Percentiles rank a stretch among this genome's conserved stretches.
Conservation (phyloP, 2,797 vertebrate species). For the Girardinus metallicus region DNA sequence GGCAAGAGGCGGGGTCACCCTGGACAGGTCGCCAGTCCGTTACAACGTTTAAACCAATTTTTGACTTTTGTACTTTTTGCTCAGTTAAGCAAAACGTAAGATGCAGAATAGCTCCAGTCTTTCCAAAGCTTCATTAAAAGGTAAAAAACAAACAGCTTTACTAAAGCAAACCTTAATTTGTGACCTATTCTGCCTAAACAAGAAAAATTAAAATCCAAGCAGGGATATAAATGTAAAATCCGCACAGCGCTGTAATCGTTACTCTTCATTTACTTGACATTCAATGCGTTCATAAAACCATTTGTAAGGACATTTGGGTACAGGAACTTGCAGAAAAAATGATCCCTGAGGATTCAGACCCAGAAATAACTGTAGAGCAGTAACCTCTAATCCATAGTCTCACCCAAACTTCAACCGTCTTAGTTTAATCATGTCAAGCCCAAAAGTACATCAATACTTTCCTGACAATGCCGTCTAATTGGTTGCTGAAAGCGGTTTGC, state of each 20-base stretch:
- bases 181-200: not conserved
- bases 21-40: no score
- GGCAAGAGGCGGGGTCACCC: no score
- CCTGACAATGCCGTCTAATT: constrained; percentile 15
- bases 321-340: not conserved
- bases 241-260: not conserved
- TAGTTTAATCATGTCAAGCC: constrained; percentile 22
- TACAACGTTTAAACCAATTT: not conserved
- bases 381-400: not conserved
- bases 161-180: not conserved
- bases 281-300: not conserved
- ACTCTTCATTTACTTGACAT: constrained; percentile 1
- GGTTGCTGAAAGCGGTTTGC: constrained; percentile 12
- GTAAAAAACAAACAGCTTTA: not conserved
- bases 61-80: not conserved
- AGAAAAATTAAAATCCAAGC: not conserved
- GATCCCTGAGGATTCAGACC: not conserved
- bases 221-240: not conserved
- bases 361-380: not conserved
- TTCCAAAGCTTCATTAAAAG: not conserved
- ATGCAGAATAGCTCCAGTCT: not conserved
- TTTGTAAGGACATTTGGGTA: no score
- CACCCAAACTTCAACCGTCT: constrained; percentile 14
- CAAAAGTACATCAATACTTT: constrained; percentile 19
- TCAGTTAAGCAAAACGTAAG: not conserved